Evolutionary conservation across 1,140 invertebrate genomes (phyloP), one percentile per base, ranked within the genome.

Genomic region (Megathymus violae): DNA sequence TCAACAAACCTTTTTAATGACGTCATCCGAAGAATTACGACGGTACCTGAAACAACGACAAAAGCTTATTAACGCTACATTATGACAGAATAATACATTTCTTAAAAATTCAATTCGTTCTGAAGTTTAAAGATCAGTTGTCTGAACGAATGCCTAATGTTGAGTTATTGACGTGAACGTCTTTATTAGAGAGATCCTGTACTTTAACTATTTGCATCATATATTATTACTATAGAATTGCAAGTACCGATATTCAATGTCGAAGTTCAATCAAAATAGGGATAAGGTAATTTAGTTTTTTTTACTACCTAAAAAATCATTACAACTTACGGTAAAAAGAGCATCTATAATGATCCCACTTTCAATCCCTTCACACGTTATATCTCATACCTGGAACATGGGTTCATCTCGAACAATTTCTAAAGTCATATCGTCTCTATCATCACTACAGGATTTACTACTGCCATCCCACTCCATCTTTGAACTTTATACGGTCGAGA

Each of bases 331-430:
- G 56, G 54, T 62, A 79, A 82, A 82, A 79, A 77, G 63, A 62
- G 58, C 15, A 46, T 64, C 48, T 61, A 64, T 83, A 87, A 86
- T 82, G 81, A 79, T 76, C 71, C 72, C 73, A 75, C 72, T 77
- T 71, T 84, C 62, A 80, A 82, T 79, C 74, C 74, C 78, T 87
- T 86, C 79, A 72, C 78, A 81, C 82, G 80, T 85, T 78, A 70
- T 71, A 73, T 69, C 74, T 69, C 78, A 67, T 84, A 88, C 79
- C 73, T 79, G 74, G 69, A 80, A 80, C 71, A 75, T 69, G 62
- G 63, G 58, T 62, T 64, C 73, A 63, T 65, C 61, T 64, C 60
- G 46, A 50, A 47, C 63, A 66, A 76, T 74, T 71, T 74, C 66
- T 74, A 54, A 60, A 64, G 27, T 64, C 46, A 22, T 43, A 59